A percentile compares a stretch with the other conserved stretches of the same genome.
Evolutionary conservation across 2,797 vertebrate genomes (phyloP).

Genomic region (Urosaurus nigricauda): DNA sequence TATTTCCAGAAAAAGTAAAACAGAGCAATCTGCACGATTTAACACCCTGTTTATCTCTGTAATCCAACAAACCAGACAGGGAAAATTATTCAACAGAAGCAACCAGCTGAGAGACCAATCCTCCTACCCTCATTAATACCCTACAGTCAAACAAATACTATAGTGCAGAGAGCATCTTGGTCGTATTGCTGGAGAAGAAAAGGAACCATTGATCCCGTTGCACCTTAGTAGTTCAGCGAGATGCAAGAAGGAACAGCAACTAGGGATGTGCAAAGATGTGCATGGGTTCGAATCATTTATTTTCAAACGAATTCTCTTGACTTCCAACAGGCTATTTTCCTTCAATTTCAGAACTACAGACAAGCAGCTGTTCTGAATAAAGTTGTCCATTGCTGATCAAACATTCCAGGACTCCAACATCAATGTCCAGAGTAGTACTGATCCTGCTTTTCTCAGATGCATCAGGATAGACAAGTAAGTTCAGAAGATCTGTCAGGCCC

Average conservation of each 20-base stretch:
- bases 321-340: neutral
- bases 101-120: conserved; percentile 14
- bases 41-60: conserved; percentile 55
- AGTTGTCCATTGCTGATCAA: neutral
- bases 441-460: conserved; percentile 22
- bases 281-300: neutral
- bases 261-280: neutral
- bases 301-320: neutral
- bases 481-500: neutral
- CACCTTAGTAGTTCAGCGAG: neutral
- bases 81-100: conserved; percentile 36
- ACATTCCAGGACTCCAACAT: neutral
- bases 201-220: rapidly evolving
- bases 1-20: conserved; percentile 52
- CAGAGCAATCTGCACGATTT: conserved; percentile 62
- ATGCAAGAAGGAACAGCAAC: neutral
- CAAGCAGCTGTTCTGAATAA: neutral
- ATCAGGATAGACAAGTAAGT: neutral
- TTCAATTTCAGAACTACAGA: neutral
- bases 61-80: conserved; percentile 35
- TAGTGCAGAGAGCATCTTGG: neutral
- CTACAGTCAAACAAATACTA: neutral
- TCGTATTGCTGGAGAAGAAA: conserved; percentile 13
- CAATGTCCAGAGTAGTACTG: neutral
- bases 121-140: neutral